Conservation (phyloP, 1,140 invertebrate species). For the Vanessa tameamea region DNA sequence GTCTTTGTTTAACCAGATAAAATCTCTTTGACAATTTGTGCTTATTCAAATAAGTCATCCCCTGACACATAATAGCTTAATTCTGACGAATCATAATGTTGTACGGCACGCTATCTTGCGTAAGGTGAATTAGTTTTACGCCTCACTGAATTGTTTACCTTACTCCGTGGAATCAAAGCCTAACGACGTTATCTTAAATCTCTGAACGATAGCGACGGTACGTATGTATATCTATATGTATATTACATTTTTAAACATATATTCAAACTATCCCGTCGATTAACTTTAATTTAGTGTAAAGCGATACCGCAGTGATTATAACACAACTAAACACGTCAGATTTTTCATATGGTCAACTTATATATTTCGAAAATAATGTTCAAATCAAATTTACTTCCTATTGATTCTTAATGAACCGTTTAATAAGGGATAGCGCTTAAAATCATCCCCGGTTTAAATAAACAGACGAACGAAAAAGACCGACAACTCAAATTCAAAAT, state of each 20-base stretch:
- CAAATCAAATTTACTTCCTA: neutral
- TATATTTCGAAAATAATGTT: no score
- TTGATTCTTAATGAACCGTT: conserved; percentile 12
- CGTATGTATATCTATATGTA: no score
- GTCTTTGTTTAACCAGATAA: conserved; percentile 78
- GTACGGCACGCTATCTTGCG: conserved; percentile 33
- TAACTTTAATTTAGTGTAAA: no score
- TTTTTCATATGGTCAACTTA: no score
- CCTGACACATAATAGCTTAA: conserved; percentile 69
- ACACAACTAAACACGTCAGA: no score
- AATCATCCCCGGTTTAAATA: conserved; percentile 22
- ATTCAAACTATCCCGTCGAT: no score
- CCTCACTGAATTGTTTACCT: conserved; percentile 27
- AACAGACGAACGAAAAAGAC: conserved; percentile 52
- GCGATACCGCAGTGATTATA: no score
- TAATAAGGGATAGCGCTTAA: conserved; percentile 17
- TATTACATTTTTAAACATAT: no score
- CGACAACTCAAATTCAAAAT: conserved; percentile 67
- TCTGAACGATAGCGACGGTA: neutral
- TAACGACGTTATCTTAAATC: neutral
- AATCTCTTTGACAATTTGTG: conserved; percentile 80
- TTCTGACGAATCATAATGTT: conserved; percentile 64
- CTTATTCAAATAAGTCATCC: conserved; percentile 77
- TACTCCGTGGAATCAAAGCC: neutral
- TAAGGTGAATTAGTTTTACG: conserved; percentile 42